Evolutionary conservation across 1,140 invertebrate genomes (phyloP), one percentile per base, ranked within the genome.

Genomic region (Zaprionus gabonicus): DNA sequence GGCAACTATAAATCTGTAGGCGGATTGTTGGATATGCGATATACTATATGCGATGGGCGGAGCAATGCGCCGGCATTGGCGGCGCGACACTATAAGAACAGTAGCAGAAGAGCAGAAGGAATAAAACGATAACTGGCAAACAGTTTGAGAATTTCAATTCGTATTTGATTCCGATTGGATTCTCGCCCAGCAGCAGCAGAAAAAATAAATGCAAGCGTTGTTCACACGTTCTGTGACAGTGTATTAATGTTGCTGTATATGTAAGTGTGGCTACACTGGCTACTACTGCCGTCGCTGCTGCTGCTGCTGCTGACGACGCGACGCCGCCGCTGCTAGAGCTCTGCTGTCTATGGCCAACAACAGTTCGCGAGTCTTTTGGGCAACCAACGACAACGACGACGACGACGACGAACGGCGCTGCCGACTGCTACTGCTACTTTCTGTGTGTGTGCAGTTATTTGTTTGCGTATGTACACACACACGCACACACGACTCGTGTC

Each of bases 351-450:
- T 27, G 23, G 15, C 56, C 72, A 64, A 63, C 76, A 79, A 74
- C 76, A 79, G 62, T 55, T 64, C 38, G 36, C 38, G 31, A 56
- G 71, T 36, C 41, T 63, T 71, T 51, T 53, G 62, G 72, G 73
- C 73, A 59, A 60, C 67, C 71, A 78, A 76, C 17, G 38, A 46
- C 53, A 20, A 46, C 60, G 31, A 68, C 62, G 41, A 46, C 60
- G 31, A 68, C 62, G 41, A 36, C 23, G 51, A 17, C 9, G 44
- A 51, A 34, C 38, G 49, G 6, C 41, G 15, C 58, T 55, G 70
- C 31, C 64, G 41, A 69, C 74, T 66, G 62, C 60, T 62, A 63
- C 46, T 72, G 62, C 73, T 60, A 28, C 44, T 28, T 34, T 57
- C 63, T 62, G 51, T 74, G 38, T 62, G 58, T 74, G 56, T 51